Evolutionary conservation across 1,140 invertebrate genomes (phyloP), one percentile per base, ranked within the genome.

Genomic region (Heliconius melpomene): DNA sequence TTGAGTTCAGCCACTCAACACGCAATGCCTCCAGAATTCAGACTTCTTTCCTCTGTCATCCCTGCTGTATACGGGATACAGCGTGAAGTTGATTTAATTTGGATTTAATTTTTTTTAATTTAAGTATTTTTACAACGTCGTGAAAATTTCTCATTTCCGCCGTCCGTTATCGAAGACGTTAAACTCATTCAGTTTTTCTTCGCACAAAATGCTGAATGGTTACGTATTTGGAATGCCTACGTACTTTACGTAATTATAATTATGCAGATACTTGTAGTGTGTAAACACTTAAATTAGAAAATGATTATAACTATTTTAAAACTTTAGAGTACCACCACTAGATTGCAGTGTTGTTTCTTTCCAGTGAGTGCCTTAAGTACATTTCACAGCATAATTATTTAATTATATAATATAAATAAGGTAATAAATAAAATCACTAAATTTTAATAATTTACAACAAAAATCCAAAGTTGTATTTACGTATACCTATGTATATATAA

Each of bases 281-380:
- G 79, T 84, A 83, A 86, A 83, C 75, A 77, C 72, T 81, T 79
- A 66, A 78, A 79, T 82, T 84, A 78, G 71, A 78, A 84, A 77
- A 79, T 81, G 72, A 50, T 32, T 73, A 78, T 81, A 76, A 73
- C 72, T 77, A 79, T 40, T 72, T 72, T 74, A 75, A 29, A 81
- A 81, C 66, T 71, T 70, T 80, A 57, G 71, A 83, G 79, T 83
- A 83, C 77, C 23, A n/a, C 18, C 46, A 81, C 46, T 77, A 52
- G 78, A 66, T 66, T 66, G 9, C 26, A 66, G 23, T 29, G 26
- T 66, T 66, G 26, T 66, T 66, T 60, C 23, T 8, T 23, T 66
- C n/a, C 26, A 29, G 23, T 66, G 60, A 66, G 60, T 66, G 60
- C 23, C 26, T 66, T 16, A 66, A 66, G 60, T 66, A 3, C 11